Evolutionary conservation across 2,888 invertebrate species (phyloP).

Genomic region (Argyra leucocephala): DNA sequence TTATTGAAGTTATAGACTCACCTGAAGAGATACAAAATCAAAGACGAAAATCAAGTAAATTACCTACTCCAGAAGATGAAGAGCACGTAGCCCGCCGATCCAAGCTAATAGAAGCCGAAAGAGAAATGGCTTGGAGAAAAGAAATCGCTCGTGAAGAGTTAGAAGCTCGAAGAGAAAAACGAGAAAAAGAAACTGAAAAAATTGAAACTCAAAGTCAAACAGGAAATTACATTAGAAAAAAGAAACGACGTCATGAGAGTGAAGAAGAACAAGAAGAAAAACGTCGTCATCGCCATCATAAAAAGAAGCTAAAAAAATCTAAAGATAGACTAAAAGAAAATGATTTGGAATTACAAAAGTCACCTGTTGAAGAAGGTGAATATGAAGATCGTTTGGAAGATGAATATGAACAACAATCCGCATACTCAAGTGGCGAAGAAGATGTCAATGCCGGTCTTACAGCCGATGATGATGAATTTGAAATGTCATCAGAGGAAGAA

Average conservation of each 20-base stretch:
- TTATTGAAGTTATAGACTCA: slow-evolving; percentile 45
- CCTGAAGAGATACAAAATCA: slow-evolving; percentile 32
- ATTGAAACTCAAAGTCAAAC: slow-evolving; percentile 12
- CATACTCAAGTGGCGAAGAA: slow-evolving; percentile 17
- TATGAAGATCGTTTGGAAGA: slow-evolving; percentile 16
- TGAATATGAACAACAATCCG: slow-evolving; percentile 16
- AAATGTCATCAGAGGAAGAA: background rate
- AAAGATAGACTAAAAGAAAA: slow-evolving; percentile 4
- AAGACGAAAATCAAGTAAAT: slow-evolving; percentile 22
- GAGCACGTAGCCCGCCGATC: slow-evolving; percentile 53
- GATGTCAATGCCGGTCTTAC: slow-evolving; percentile 19
- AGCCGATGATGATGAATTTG: slow-evolving; percentile 21
- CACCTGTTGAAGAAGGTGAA: slow-evolving; percentile 32
- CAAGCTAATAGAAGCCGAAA: slow-evolving; percentile 61
- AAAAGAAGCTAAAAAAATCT: slow-evolving; percentile 33
- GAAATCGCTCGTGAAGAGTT: slow-evolving; percentile 63
- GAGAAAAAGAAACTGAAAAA: slow-evolving; percentile 34
- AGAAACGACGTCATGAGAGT: background rate
- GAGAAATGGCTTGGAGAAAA: slow-evolving; percentile 67
- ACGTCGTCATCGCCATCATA: background rate
- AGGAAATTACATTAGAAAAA: background rate
- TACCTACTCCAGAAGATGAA: slow-evolving; percentile 39
- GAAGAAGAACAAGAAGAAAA: background rate
- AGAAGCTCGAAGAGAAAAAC: slow-evolving; percentile 58
- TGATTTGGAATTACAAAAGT: background rate